Evolutionary conservation across 35 echinoderm and acorn worm genomes (phyloP).

Genomic region (Heliocidaris erythrogramma): DNA sequence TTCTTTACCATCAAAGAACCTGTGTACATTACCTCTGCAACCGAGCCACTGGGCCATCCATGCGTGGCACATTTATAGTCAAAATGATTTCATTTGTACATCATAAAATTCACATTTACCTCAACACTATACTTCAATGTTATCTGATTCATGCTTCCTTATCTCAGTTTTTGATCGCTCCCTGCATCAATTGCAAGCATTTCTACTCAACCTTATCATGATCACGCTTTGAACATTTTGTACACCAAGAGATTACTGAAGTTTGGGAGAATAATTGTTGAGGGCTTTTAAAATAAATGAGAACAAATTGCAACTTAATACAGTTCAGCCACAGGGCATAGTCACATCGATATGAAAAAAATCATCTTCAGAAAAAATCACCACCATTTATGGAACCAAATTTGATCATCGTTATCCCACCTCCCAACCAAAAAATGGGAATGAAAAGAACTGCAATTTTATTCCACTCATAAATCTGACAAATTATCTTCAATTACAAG

Average conservation of each 20-base stretch:
- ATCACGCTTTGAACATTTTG: background rate
- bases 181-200: background rate
- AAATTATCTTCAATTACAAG: background rate
- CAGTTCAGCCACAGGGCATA: background rate
- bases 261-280: background rate
- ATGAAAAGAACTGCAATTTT: background rate
- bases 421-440: background rate
- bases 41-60: background rate
- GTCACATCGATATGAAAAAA: too few relatives aligned
- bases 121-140: background rate
- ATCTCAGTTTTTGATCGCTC: background rate
- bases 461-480: background rate
- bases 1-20: background rate
- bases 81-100: slow-evolving; percentile 7
- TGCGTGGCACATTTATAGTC: background rate
- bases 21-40: slow-evolving; percentile 1
- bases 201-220: background rate
- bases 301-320: background rate
- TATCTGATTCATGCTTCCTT: background rate
- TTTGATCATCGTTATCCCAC: background rate
- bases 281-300: background rate
- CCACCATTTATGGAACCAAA: background rate
- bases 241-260: background rate
- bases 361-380: background rate
- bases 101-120: slow-evolving; percentile 13